Conservation (phyloP, 2,888 invertebrate species). For the Tetranychus piercei region DNA sequence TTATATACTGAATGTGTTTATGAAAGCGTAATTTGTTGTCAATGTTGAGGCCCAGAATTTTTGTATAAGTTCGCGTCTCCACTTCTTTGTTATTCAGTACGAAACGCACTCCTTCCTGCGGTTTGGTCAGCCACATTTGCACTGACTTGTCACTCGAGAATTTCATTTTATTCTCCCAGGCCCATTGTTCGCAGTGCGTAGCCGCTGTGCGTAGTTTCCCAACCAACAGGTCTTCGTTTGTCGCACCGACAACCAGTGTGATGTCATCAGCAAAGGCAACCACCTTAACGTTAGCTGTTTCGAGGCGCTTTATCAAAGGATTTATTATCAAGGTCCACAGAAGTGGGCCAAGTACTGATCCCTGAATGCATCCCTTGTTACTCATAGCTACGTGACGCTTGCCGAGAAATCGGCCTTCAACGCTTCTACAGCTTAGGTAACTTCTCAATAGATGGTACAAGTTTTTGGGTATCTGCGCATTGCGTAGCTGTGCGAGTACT, state of each 20-base stretch:
- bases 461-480: neutral
- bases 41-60: neutral
- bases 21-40: neutral
- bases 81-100: neutral
- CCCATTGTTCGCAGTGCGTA: neutral
- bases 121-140: neutral
- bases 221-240: no score
- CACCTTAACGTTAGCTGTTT: neutral
- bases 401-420: neutral
- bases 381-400: neutral
- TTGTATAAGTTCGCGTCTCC: neutral
- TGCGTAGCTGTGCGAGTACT: neutral
- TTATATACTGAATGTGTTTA: neutral
- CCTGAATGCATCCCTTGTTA: constrained; percentile 14
- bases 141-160: neutral
- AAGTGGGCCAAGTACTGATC: constrained; percentile 7
- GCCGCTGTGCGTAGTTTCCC: neutral
- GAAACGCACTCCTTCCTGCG: neutral
- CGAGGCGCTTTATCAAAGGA: neutral
- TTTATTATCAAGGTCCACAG: constrained; percentile 16
- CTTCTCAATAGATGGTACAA: neutral
- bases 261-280: constrained; percentile 15
- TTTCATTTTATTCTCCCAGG: neutral
- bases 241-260: neutral
- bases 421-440: constrained; percentile 5